These are phyloP conservation scores for Clarias fuscus DNA, from an alignment of 2,797 vertebrate genomes.

Conservation along the genomic window DNA sequence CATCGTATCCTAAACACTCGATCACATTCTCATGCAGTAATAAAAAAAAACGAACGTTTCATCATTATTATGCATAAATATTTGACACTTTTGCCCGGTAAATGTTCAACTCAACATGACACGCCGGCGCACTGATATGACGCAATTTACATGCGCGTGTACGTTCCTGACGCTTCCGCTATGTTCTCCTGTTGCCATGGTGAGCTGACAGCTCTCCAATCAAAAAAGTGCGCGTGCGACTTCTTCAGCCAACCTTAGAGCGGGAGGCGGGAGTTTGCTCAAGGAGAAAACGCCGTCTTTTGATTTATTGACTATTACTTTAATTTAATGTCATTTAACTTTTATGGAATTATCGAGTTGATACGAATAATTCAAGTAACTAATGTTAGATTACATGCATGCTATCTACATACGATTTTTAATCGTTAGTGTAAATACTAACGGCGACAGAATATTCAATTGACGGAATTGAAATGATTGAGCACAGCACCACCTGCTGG, in stretches of 20 bases:
- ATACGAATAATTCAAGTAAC: neutral
- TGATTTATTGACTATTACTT: neutral
- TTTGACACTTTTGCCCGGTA: neutral
- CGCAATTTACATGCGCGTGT: conserved; percentile 11
- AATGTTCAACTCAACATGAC: conserved; percentile 17
- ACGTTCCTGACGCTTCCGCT: neutral
- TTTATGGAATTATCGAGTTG: neutral
- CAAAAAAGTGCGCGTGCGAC: neutral
- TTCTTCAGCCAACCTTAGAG: neutral
- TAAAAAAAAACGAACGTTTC: neutral
- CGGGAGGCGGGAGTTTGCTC: neutral
- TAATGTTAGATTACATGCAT: neutral
- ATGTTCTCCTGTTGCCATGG: neutral
- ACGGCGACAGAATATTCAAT: neutral
- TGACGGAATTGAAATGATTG: neutral
- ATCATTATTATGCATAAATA: neutral
- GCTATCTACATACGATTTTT: neutral
- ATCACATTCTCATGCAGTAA: neutral
- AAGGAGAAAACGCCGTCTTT: neutral
- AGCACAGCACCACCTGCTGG: neutral
- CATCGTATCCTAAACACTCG: neutral
- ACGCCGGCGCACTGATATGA: conserved; percentile 45
- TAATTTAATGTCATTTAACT: neutral
- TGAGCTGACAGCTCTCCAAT: neutral
- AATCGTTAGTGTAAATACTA: neutral